These are phyloP conservation scores for Leptoclinus maculatus DNA, from an alignment of 2,797 vertebrate species.

Conservation along the genomic window DNA sequence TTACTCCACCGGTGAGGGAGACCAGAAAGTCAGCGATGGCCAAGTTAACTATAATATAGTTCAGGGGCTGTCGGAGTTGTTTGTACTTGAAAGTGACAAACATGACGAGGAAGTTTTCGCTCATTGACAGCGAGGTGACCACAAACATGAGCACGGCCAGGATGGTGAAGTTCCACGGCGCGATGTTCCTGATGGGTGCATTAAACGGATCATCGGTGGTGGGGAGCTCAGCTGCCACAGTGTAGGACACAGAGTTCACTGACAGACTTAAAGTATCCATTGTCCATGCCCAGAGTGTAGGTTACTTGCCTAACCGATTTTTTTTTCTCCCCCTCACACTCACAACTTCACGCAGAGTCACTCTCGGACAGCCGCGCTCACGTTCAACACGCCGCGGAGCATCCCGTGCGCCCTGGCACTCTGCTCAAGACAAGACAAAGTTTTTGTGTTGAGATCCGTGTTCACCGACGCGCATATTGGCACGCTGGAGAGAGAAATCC, in stretches of 20 bases:
- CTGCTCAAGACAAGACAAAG: slow-evolving; percentile 32
- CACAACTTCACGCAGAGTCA: slow-evolving; percentile 48
- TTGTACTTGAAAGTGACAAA: slow-evolving; percentile 90
- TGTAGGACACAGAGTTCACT: slow-evolving; percentile 82
- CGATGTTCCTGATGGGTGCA: slow-evolving; percentile 82
- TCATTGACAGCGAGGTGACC: slow-evolving; percentile 88
- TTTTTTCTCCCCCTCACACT: slow-evolving; percentile 4
- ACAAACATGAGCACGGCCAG: slow-evolving; percentile 90
- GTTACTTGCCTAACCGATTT: slow-evolving; percentile 10
- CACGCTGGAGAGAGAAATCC: not conserved
- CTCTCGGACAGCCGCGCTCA: slow-evolving; percentile 4
- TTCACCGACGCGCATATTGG: slow-evolving; percentile 14
- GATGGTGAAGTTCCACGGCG: slow-evolving; percentile 91
- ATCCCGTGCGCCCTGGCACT: slow-evolving; percentile 38
- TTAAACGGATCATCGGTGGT: slow-evolving; percentile 82
- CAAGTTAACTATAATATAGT: slow-evolving; percentile 92
- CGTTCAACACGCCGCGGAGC: slow-evolving; percentile 1
- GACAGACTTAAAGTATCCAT: slow-evolving; percentile 81
- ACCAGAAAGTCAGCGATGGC: slow-evolving; percentile 93
- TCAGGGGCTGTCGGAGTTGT: slow-evolving; percentile 90
- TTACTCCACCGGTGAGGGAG: slow-evolving; percentile 88
- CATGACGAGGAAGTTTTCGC: slow-evolving; percentile 92
- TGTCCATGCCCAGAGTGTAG: slow-evolving; percentile 47
- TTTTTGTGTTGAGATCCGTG: slow-evolving; percentile 31
- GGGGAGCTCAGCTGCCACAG: slow-evolving; percentile 67